phyloP scores from a whole-genome alignment of 92 coral and sea anemone species.

The Porites lobata region DNA sequence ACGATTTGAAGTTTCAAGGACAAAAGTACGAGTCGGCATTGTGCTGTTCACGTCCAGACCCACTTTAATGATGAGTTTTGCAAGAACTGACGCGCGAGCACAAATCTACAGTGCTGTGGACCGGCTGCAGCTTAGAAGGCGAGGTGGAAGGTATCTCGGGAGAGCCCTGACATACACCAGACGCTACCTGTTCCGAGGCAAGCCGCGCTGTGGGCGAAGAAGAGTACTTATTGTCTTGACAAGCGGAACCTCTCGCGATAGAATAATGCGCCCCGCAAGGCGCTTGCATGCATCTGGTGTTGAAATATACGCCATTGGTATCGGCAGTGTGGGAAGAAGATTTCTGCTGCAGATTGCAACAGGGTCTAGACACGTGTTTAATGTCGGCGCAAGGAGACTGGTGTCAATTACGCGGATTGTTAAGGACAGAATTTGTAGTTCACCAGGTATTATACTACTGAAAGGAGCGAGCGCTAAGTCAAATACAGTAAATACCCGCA shows the following conservation, averaged over 20 bases:
- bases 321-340: constrained; percentile 44
- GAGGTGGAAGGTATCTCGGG: constrained; percentile 35
- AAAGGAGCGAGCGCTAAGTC: no score
- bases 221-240: constrained; percentile 63
- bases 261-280: constrained; percentile 48
- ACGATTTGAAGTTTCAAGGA: constrained; percentile 61
- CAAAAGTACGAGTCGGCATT: constrained; percentile 62
- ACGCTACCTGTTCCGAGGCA: constrained; percentile 52
- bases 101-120: constrained; percentile 25
- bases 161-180: constrained; percentile 42
- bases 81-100: constrained; percentile 7
- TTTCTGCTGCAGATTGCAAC: constrained; percentile 30
- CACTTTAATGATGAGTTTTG: constrained; percentile 53
- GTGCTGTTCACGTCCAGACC: constrained; percentile 62
- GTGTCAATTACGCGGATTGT: constrained; percentile 24
- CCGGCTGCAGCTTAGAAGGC: constrained; percentile 12
- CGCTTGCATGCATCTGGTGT: constrained; percentile 50
- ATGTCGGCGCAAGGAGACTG: constrained; percentile 11
- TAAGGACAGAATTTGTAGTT: constrained; percentile 61
- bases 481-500: no score
- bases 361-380: constrained; percentile 27
- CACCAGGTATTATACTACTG: constrained; percentile 28
- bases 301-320: constrained; percentile 64
- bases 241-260: constrained; percentile 66
- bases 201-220: constrained; percentile 64